A percentile compares a stretch with the other conserved stretches of the same genome.
Evolutionary conservation across 2,113 vertebrate genomes (phyloP).

Genomic region (Amia ocellicauda): DNA sequence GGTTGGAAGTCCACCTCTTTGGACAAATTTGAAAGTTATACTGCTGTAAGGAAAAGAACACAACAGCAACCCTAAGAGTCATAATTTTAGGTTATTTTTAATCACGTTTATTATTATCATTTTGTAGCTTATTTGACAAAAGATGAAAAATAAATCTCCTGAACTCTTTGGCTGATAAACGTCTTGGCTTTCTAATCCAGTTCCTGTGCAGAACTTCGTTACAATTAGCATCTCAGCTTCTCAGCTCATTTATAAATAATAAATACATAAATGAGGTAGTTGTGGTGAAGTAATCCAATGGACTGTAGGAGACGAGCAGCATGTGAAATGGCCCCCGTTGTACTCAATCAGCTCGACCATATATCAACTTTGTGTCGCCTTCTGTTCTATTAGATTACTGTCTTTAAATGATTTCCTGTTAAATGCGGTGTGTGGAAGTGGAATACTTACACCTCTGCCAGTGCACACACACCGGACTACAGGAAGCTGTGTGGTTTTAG

Average conservation of each 20-base stretch:
- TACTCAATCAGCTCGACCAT: conserved; percentile 39
- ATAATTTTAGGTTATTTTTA: no score
- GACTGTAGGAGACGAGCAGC: conserved; percentile 43
- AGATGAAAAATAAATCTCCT: no score
- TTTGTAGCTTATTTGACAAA: no score
- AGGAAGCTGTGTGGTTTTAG: not conserved
- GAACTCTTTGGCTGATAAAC: no score
- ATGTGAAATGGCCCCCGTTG: conserved; percentile 29
- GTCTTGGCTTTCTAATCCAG: no score
- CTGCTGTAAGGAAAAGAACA: not conserved
- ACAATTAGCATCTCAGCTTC: no score
- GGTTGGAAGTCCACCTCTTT: not conserved
- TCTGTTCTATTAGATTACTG: conserved; percentile 48
- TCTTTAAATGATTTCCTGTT: conserved; percentile 46
- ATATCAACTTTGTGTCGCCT: conserved; percentile 49
- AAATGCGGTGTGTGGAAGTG: conserved; percentile 25
- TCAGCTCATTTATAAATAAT: no score
- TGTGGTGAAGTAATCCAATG: conserved; percentile 49
- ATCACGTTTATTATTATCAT: no score
- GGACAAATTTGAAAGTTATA: not conserved
- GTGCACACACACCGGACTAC: not conserved
- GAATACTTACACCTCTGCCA: conserved; percentile 26
- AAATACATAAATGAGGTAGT: not conserved
- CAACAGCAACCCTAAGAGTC: not conserved
- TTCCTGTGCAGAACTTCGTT: no score